Base-by-base conservation (phyloP, 2,113 vertebrate genomes). In the Gymnorhina tibicen region DNA sequence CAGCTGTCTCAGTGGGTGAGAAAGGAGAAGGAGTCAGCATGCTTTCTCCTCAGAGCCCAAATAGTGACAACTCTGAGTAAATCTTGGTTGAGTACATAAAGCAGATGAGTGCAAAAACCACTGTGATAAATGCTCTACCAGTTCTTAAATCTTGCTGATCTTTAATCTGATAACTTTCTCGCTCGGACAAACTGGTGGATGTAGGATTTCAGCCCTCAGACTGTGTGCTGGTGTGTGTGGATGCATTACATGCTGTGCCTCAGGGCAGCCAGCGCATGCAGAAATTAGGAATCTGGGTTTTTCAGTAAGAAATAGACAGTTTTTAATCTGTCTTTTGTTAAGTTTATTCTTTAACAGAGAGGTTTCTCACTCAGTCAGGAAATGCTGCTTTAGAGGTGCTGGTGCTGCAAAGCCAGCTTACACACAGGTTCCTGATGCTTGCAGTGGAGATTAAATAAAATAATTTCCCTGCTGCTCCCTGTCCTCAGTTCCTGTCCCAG, bases 71-170 rank as follows among this genome's bases (percentile, higher is more conserved):
- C 67, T 44, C 50, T 0, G 5, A 86, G 70, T 68, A 89, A 87
- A 87, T 80, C 79, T 76, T 50, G 35, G 13, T 50, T 42, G 78
- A 70, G 50, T 74, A 70, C 35, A 14, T 74, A 77, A 83, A 90
- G 91, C 79, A 94, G 90, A 83, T 50, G 79, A 93, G 64, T 47
- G 75, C 42, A 86, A 79, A 93, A 47, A 3, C 4, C 42, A 28
- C 63, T 32, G 82, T 72, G 90, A 88, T 84, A 90, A 95, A 86
- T 88, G 75, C 64, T 70, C 60, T 33, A 28, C 55, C 75, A 74
- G 89, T 55, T 70, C 90, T 88, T 95, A 80, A 91, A 70, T 94
- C 85, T 93, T 47, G 30, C 78, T 90, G 93, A 46, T 93, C 73
- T 55, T 84, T 78, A 94, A 72, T 70, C 77, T 87, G 91, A 49